Conservation (phyloP, 2,888 invertebrate genomes). For the Diachrysia chrysitis region DNA sequence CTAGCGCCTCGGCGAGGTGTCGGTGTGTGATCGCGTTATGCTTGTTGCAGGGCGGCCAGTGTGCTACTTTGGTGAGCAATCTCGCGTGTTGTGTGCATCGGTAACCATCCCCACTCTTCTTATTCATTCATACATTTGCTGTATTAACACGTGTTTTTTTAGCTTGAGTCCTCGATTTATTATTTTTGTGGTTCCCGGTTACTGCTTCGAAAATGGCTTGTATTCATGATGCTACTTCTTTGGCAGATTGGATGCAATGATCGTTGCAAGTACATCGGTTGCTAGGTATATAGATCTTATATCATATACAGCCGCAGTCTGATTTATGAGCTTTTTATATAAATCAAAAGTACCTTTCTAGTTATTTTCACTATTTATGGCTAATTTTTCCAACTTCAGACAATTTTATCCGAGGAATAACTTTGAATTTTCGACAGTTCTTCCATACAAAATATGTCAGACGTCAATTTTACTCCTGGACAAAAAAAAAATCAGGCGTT, state of each 20-base stretch:
- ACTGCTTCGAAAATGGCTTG: constrained; percentile 13
- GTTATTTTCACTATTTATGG: constrained; percentile 3
- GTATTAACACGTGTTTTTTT: constrained; percentile 82
- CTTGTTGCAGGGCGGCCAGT: constrained; percentile 95
- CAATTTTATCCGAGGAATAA: no score
- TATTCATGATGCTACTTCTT: constrained; percentile 2
- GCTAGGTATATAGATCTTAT: constrained; percentile 4
- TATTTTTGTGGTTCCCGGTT: constrained; percentile 18
- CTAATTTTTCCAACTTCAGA: no score
- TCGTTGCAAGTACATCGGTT: constrained; percentile 4
- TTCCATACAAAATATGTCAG: no score
- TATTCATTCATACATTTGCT: constrained; percentile 87
- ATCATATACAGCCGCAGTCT: constrained; percentile 4
- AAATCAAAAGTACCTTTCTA: constrained; percentile 13
- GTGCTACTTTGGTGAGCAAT: constrained; percentile 98
- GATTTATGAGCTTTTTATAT: not conserved
- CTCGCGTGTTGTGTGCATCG: constrained; percentile 98
- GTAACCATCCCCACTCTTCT: constrained; percentile 95
- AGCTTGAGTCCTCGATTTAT: constrained; percentile 76
- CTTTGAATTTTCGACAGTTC: no score
- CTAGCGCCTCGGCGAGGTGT: constrained; percentile 53
- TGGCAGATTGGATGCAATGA: constrained; percentile 1
- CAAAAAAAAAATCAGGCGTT: no score
- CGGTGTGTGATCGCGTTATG: constrained; percentile 83
- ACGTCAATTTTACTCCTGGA: no score